These are phyloP conservation scores for Orthonevra nobilis DNA, from an alignment of 2,888 invertebrate species.

Conservation along the genomic window DNA sequence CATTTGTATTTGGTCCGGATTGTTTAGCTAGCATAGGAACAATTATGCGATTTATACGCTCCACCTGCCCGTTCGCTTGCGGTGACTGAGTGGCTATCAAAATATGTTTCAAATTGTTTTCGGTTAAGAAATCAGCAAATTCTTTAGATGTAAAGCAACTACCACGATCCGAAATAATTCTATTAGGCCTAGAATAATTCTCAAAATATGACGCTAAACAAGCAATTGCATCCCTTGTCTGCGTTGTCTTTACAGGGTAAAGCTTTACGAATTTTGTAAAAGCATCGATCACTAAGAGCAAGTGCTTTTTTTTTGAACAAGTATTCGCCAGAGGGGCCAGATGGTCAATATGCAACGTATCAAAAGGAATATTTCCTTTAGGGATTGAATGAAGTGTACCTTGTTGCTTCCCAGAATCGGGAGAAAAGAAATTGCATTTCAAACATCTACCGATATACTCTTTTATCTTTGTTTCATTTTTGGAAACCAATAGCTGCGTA, in stretches of 20 bases:
- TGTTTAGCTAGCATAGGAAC: constrained; percentile 39
- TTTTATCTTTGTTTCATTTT: constrained; percentile 18
- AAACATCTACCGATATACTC: neutral
- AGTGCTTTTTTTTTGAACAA: too few relatives aligned
- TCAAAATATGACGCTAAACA: too few relatives aligned
- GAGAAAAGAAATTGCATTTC: constrained; percentile 16
- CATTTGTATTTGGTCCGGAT: too few relatives aligned
- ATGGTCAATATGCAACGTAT: neutral
- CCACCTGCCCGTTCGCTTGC: constrained; percentile 40
- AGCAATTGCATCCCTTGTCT: too few relatives aligned
- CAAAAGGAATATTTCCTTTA: neutral
- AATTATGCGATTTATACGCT: constrained; percentile 42
- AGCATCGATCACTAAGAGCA: constrained; percentile 72
- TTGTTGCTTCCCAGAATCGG: constrained; percentile 2
- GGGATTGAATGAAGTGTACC: neutral
- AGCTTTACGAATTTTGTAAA: constrained; percentile 76
- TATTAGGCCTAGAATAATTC: constrained; percentile 23
- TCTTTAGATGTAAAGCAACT: too few relatives aligned
- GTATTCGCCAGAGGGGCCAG: too few relatives aligned
- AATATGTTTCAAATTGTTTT: too few relatives aligned
- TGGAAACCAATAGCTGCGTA: constrained; percentile 10
- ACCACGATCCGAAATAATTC: constrained; percentile 77
- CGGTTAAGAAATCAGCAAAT: too few relatives aligned
- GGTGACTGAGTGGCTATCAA: constrained; percentile 18
- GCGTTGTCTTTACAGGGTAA: constrained; percentile 73